Evolutionary conservation across 2,888 invertebrate species (phyloP), one percentile per base, ranked within the genome.

Genomic region (Phoenoteleia sp.): DNA sequence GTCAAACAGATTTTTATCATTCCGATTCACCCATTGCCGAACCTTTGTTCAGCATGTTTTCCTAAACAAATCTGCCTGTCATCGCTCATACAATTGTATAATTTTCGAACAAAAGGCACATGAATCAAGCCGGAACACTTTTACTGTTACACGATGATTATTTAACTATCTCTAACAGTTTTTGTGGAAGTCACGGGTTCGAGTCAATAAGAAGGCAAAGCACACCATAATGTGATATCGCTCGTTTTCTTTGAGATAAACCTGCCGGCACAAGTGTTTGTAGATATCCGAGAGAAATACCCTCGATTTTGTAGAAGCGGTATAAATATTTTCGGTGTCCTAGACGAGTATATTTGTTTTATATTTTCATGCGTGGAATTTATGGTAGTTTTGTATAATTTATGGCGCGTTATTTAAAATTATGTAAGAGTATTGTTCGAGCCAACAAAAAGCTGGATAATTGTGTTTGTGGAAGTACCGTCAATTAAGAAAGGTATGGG

Each of bases 101-200:
- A 58, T 58, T 58, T 21, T 21, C 21, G 11, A 21, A 23, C 23
- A 27, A 45, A 17, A 29, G 11, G 21, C 6, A 15, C 45, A 17
- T 64, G 45, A 64, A 64, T 64, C 62, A 64, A 60, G 42, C 7
- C 60, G 23, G 42, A 39, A 17, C 60, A 21, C 62, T 15, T 27
- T 42, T 27, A 27, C 25, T 15, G 45, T 17, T 27, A 19, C 17
- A 25, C 45, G 7, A 58, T 23, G 1, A 17, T 29, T n/a, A n/a
- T 27, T 36, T n/a, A 62, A 62, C 21, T 62, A 23, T 42, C 2
- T 42, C 42, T 62, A 42, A 62, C 60, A 62, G 25, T 62, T 62
- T 15, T 25, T 13, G 56, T 36, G 23, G 2, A 11, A 62, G 25
- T n/a, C n/a, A n/a, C 39, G 23, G 39, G 21, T 21, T 60, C 21